A percentile compares a stretch with the other conserved stretches of the same genome.
phyloP scores from a whole-genome alignment of 1,140 invertebrate genomes.

The Tribolium castaneum region DNA sequence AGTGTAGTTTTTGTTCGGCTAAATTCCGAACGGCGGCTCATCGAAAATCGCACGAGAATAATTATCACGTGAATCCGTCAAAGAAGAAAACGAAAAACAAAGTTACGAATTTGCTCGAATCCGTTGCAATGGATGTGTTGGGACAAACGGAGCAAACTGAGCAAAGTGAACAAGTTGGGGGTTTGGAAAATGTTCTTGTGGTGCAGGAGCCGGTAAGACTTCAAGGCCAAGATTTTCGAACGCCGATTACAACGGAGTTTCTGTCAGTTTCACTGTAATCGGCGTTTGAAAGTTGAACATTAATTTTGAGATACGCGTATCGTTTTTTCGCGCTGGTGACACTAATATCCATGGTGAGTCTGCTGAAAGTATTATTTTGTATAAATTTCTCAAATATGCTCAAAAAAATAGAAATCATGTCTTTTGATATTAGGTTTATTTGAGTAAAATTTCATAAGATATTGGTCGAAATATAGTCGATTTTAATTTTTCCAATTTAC shows the following conservation, averaged over 20 bases:
- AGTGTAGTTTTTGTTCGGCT: slow-evolving; percentile 72
- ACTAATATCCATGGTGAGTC: too few species aligned
- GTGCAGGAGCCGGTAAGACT: not conserved
- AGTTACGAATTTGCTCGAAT: slow-evolving; percentile 31
- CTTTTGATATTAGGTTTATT: too few species aligned
- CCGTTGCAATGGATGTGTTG: slow-evolving; percentile 7
- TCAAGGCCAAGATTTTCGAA: not conserved
- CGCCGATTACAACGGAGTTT: not conserved
- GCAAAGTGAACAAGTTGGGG: not conserved
- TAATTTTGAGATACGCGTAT: too few species aligned
- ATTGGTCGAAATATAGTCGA: too few species aligned
- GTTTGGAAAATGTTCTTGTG: not conserved
- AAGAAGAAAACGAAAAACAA: slow-evolving; percentile 37
- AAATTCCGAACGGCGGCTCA: slow-evolving; percentile 78
- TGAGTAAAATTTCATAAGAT: too few species aligned
- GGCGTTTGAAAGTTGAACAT: too few species aligned
- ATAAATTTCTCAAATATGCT: too few species aligned
- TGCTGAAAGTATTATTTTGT: too few species aligned
- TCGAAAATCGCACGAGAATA: slow-evolving; percentile 70
- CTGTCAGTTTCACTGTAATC: not conserved
- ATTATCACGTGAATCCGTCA: slow-evolving; percentile 29
- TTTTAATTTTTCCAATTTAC: too few species aligned
- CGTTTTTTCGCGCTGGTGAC: too few species aligned
- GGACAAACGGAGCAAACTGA: not conserved
- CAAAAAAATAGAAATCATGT: too few species aligned